Conservation (phyloP, 2,113 vertebrate species). For the Cephalopterus ornatus region DNA sequence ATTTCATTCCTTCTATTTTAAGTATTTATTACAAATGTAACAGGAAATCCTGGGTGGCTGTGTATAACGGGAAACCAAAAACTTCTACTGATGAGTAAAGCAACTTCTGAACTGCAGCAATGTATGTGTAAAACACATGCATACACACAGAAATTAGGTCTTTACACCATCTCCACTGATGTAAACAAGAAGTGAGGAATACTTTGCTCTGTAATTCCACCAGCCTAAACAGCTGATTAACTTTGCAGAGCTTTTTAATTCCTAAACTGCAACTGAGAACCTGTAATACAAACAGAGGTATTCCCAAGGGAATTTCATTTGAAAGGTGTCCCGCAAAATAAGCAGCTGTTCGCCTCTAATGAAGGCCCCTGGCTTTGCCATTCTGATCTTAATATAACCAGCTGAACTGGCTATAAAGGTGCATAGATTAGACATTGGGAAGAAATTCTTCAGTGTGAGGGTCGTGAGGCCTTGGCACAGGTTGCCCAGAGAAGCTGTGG, state of each 20-base stretch:
- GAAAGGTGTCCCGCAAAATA: background rate
- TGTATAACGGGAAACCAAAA: conserved; percentile 30
- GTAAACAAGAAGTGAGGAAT: background rate
- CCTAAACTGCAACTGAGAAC: background rate
- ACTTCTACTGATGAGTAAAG: conserved; percentile 25
- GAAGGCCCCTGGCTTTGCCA: background rate
- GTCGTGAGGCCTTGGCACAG: fast-evolving
- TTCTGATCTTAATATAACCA: background rate
- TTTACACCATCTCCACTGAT: background rate
- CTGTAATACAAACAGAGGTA: background rate
- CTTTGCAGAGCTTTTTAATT: background rate
- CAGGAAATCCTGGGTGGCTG: conserved; percentile 25
- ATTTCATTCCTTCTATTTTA: conserved; percentile 70
- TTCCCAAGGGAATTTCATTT: background rate
- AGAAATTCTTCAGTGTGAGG: background rate
- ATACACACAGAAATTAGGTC: background rate
- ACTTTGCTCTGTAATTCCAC: background rate
- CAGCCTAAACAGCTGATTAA: background rate
- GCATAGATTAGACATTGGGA: background rate
- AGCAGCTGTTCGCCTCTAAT: background rate
- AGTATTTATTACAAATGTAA: conserved; percentile 66
- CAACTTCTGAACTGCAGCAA: conserved; percentile 34
- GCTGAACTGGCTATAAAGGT: background rate
- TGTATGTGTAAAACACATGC: background rate
- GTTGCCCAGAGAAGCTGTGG: background rate